These are phyloP conservation scores for Drosophila nigritarsus DNA, from an alignment of 2,888 invertebrate genomes.

Conservation along the genomic window DNA sequence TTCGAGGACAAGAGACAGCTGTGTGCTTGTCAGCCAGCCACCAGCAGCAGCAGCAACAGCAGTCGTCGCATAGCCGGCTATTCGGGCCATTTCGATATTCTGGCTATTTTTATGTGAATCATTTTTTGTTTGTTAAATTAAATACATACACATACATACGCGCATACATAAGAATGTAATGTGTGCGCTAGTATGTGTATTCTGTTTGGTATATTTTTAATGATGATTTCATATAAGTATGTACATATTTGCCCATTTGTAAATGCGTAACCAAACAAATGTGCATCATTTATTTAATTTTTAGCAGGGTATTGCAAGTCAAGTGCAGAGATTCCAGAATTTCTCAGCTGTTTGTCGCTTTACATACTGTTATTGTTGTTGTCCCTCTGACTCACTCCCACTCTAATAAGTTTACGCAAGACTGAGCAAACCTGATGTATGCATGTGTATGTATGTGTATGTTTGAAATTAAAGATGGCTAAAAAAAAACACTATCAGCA, in stretches of 20 bases:
- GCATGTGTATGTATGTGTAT: slow-evolving; percentile 25
- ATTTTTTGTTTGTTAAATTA: slow-evolving; percentile 74
- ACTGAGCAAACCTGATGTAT: slow-evolving; percentile 39
- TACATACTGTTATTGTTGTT: slow-evolving; percentile 20
- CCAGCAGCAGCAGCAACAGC: not conserved
- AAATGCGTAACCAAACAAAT: slow-evolving; percentile 35
- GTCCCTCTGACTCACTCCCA: slow-evolving; percentile 62
- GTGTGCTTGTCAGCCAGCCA: slow-evolving; percentile 29
- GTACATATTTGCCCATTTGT: slow-evolving; percentile 27
- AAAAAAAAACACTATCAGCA: slow-evolving; percentile 69
- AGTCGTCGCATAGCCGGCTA: slow-evolving; percentile 22
- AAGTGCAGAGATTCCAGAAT: slow-evolving; percentile 28
- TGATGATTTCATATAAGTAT: slow-evolving; percentile 69
- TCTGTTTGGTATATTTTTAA: slow-evolving; percentile 60
- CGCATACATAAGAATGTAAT: slow-evolving; percentile 22
- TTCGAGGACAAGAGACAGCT: slow-evolving; percentile 68
- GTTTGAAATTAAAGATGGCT: slow-evolving; percentile 53
- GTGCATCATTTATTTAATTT: slow-evolving; percentile 8
- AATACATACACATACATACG: slow-evolving; percentile 37
- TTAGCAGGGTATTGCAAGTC: slow-evolving; percentile 8
- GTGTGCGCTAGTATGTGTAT: slow-evolving; percentile 20
- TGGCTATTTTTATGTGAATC: slow-evolving; percentile 76
- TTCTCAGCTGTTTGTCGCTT: slow-evolving; percentile 67
- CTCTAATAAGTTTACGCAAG: slow-evolving; percentile 68
- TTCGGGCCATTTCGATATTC: slow-evolving; percentile 42